Evolutionary conservation across 2,113 vertebrate species (phyloP).

Genomic region (Felis catus): F.catus_Fca126_mat1.0 CM031415.1:15736501-15737000

Average conservation of each 20-base stretch:
- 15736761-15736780: background rate
- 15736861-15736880: too few relatives aligned
- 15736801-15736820: too few relatives aligned
- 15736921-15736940: background rate
- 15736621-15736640: background rate
- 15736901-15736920: rapidly evolving
- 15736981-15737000: background rate
- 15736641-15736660: background rate
- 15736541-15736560: rapidly evolving
- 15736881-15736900: background rate
- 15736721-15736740: too few relatives aligned
- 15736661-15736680: background rate
- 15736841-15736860: background rate
- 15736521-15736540: background rate
- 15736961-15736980: background rate
- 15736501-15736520: background rate
- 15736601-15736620: background rate
- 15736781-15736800: background rate
- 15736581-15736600: background rate
- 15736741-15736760: background rate
- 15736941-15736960: background rate
- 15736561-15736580: background rate
- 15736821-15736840: background rate
- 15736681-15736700: background rate
- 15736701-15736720: background rate